These are phyloP conservation scores for Cliona cf. orientalis DNA, from an alignment of 37 sponge, comb jelly and placozoan genomes.

Conservation along the genomic window DNA sequence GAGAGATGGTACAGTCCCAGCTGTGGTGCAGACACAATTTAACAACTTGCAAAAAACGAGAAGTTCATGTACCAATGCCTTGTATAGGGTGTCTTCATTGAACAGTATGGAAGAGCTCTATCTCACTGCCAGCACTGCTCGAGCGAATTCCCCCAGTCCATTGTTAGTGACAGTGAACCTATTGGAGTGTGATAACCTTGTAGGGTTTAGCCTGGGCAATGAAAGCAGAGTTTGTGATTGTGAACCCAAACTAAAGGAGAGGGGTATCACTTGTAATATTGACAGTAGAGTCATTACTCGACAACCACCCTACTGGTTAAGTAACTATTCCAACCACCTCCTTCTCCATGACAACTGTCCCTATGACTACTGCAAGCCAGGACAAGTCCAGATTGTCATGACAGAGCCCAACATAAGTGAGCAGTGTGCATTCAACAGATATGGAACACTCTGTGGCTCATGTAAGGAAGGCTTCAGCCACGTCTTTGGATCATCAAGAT, in stretches of 20 bases:
- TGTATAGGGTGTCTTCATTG: no score
- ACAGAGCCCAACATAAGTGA: not conserved
- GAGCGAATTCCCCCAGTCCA: no score
- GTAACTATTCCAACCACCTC: not conserved
- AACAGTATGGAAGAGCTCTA: no score
- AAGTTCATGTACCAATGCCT: no score
- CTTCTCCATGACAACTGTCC: slow-evolving; percentile 10
- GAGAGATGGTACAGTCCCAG: not conserved
- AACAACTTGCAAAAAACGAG: no score
- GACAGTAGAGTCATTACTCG: not conserved
- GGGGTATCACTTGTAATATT: not conserved
- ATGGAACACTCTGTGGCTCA: not conserved
- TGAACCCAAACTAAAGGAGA: not conserved
- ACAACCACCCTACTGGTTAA: not conserved
- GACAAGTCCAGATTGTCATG: not conserved
- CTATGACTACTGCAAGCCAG: slow-evolving; percentile 10
- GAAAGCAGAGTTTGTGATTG: not conserved
- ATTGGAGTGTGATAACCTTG: no score
- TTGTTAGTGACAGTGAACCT: no score
- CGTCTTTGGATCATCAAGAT: slow-evolving; percentile 4
- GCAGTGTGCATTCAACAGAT: not conserved
- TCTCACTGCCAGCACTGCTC: no score
- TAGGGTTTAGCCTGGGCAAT: no score
- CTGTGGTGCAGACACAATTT: no score
- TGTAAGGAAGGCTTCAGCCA: slow-evolving; percentile 4